phyloP scores from a whole-genome alignment of 53 echinoderm and acorn worm genomes.

The Echinarachnius parma region DNA sequence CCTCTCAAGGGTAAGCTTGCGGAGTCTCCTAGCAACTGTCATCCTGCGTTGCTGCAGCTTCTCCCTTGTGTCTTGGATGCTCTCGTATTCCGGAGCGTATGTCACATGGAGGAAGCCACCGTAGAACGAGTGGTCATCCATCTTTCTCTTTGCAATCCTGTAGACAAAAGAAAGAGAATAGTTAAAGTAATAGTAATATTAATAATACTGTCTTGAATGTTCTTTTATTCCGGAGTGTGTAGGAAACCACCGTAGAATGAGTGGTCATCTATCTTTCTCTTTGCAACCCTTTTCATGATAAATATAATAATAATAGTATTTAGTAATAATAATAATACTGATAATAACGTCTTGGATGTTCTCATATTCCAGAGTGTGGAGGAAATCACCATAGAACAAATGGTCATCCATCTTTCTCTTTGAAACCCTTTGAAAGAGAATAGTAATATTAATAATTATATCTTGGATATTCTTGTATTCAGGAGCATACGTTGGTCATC shows the following conservation, averaged over 20 bases:
- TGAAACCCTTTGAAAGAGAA: conserved; percentile 73
- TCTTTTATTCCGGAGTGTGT: conserved; percentile 90
- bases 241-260: conserved; percentile 83
- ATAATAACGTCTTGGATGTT: conserved; percentile 69
- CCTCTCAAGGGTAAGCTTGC: conserved; percentile 53
- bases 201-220: conserved; percentile 69
- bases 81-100: conserved; percentile 94
- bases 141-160: conserved; percentile 84
- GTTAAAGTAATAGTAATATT: neutral
- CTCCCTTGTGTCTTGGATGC: conserved; percentile 71
- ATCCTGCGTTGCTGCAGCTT: conserved; percentile 79
- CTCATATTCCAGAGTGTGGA: conserved; percentile 94
- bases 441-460: no score
- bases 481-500: no score
- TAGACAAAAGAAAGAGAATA: no score
- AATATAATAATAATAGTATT: no score
- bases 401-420: conserved; percentile 90
- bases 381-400: conserved; percentile 76
- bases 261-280: conserved; percentile 85
- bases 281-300: conserved; percentile 89
- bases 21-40: conserved; percentile 65
- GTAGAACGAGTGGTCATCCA: conserved; percentile 87
- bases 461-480: no score
- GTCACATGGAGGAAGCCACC: conserved; percentile 75
- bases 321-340: no score